Evolutionary conservation across 2,888 invertebrate genomes (phyloP), one percentile per base, ranked within the genome.

Genomic region (Imbricaverruca yamaguchii): DNA sequence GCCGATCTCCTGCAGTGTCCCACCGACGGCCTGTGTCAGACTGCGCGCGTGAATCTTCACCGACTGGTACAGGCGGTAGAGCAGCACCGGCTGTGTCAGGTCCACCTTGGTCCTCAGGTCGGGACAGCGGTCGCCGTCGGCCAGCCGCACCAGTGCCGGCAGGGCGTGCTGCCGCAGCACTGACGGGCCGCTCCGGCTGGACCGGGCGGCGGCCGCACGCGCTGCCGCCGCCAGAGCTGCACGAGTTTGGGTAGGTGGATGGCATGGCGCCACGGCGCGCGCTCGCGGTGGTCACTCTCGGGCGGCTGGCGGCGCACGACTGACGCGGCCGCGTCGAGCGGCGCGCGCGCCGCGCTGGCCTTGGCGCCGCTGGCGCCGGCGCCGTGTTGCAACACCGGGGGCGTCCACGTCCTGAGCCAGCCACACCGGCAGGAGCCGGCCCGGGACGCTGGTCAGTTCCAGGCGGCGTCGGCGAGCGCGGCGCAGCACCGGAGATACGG

Each of bases 11-110:
- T 85, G 85, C 81, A 85, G 85, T 79, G 84, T 84, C 25, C 85
- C 84, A 80, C 83, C 85, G 10, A 4, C 55, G 8, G 55, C 18
- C 2, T 10, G 15, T 18, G 21, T 18, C 21, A 74, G 74, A 21
- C 74, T 74, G 39, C 55, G 74, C 53, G 55, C 74, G 74, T 74
- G 74, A 21, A 91, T 91, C 85, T 91, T 89, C 85, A 91, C 89
- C 85, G 90, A 91, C 85, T 90, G 90, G 85, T 91, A 88, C 84
- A 91, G 91, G 84, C 91, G 88, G 85, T 91, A 91, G 85, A 92
- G 87, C 83, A 92, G 87, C 86, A 91, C 88, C 81, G 91, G 90
- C 86, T 90, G 89, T 65, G 88, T 87, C 80, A 88, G 86, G 83
- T 86, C 86, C 25, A 86, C 74, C 21, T 84, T 80, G 84, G 83